Evolutionary conservation across 30 jellyfish, hydroid and myxozoan genomes (phyloP).

Genomic region (Rhopilema esculentum): DNA sequence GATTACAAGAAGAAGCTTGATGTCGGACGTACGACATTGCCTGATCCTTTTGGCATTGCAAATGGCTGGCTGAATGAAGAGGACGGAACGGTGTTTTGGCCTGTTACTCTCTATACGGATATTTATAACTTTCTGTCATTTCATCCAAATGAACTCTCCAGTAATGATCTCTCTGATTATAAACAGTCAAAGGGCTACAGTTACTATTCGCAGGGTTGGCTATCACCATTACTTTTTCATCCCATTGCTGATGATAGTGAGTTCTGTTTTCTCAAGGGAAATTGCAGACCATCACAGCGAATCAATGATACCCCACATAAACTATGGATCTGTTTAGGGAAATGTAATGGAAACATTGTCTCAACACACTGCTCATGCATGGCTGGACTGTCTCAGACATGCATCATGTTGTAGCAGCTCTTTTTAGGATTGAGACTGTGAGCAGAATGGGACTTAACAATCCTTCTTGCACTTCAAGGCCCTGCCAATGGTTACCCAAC

Average conservation of each 20-base stretch:
- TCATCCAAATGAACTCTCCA: slow-evolving; percentile 26
- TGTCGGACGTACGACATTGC: slow-evolving; percentile 11
- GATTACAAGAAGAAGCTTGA: slow-evolving; percentile 20
- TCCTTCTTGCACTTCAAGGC: slow-evolving; percentile 71
- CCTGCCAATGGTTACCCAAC: slow-evolving; percentile 67
- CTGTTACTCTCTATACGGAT: slow-evolving; percentile 43
- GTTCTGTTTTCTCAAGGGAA: slow-evolving; percentile 44
- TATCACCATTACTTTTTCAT: slow-evolving; percentile 18
- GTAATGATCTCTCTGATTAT: slow-evolving; percentile 34
- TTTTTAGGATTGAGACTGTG: slow-evolving; percentile 78
- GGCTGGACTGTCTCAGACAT: slow-evolving; percentile 82
- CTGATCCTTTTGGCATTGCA: slow-evolving; percentile 41
- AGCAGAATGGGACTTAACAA: slow-evolving; percentile 71
- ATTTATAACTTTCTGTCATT: slow-evolving; percentile 11
- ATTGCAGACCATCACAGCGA: slow-evolving; percentile 70
- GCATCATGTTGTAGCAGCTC: slow-evolving; percentile 84
- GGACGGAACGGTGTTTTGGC: slow-evolving; percentile 50
- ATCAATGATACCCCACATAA: slow-evolving; percentile 65
- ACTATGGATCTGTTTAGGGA: slow-evolving; percentile 52
- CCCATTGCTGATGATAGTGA: slow-evolving; percentile 30
- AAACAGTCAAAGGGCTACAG: slow-evolving; percentile 50
- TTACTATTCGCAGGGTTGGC: slow-evolving; percentile 41
- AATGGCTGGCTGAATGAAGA: slow-evolving; percentile 62
- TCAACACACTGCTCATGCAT: slow-evolving; percentile 78
- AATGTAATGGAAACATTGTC: slow-evolving; percentile 14